phyloP scores from a whole-genome alignment of 2,888 invertebrate species.

The Metallyticus violacea region DNA sequence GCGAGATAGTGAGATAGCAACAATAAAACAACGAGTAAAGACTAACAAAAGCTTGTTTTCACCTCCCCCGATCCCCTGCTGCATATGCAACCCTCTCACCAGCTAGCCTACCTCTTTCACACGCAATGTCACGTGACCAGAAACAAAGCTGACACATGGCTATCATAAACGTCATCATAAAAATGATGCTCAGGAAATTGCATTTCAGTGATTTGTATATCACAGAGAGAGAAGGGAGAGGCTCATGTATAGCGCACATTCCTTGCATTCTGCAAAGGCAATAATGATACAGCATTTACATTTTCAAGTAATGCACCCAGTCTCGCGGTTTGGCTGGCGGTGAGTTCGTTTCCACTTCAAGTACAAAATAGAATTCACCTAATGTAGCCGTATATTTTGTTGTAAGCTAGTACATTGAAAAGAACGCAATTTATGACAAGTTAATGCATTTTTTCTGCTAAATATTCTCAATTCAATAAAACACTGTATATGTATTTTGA shows the following conservation, averaged over 20 bases:
- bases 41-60: neutral
- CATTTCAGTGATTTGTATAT: slow-evolving; percentile 19
- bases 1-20: neutral
- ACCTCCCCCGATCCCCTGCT: neutral
- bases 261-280: neutral
- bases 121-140: slow-evolving; percentile 24
- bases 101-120: neutral
- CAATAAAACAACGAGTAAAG: neutral
- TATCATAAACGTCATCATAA: slow-evolving; percentile 27
- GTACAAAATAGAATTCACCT: too few species aligned
- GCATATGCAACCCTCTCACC: neutral
- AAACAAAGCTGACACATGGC: slow-evolving; percentile 25
- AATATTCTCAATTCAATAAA: too few species aligned
- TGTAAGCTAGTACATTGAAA: too few species aligned
- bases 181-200: slow-evolving; percentile 26
- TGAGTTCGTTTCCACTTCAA: too few species aligned
- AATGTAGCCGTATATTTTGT: too few species aligned
- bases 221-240: neutral
- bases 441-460: too few species aligned
- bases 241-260: neutral
- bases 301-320: neutral
- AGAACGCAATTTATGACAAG: too few species aligned
- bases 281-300: neutral
- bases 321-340: neutral
- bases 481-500: too few species aligned